Base-by-base conservation (phyloP, 2,888 invertebrate genomes). In the Digitonthophagus gazella region DNA sequence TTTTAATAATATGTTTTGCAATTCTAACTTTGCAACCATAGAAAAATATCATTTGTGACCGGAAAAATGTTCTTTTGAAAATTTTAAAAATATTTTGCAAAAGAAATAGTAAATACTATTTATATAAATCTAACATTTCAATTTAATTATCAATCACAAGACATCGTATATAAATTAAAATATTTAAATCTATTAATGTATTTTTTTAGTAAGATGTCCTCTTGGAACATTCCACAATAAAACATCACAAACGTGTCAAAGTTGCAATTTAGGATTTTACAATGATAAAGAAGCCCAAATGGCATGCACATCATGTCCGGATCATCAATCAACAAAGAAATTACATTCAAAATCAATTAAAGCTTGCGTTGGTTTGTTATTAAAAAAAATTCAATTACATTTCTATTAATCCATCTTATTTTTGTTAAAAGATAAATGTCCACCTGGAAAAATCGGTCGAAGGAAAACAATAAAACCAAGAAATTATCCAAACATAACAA, bases 141-240 rank as follows among this genome's bases (percentile, higher is more conserved):
- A n/a, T n/a, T n/a, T n/a, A n/a, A n/a, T n/a, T n/a, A n/a, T n/a
- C n/a, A n/a, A n/a, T n/a, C n/a, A n/a, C n/a, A n/a, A n/a, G n/a
- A n/a, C n/a, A n/a, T n/a, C n/a, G n/a, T n/a, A n/a, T n/a, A n/a
- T n/a, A n/a, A n/a, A n/a, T n/a, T 4, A 22, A 22, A 22, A 22
- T 67, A 15, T 67, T 56, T 18, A 15, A 14, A 18, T 65, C 14
- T 63, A 66, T 65, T 11, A 58, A 54, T n/a, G 8, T 58, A n/a
- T 65, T 22, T 63, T 77, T 77, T 68, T 67, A 81, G 90, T 89
- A 3, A 85, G 86, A 77, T 91, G 91, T 77, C 88, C 90, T 1
- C 80, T 84, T 71, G 91, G 91, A 11, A 88, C 89, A 0, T 89
- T 87, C 78, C 88, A 87, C 77, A 86, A 89, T 77, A 80, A 81